Conservation (phyloP, 2,113 vertebrate genomes). For the Aphelocoma coerulescens region DNA sequence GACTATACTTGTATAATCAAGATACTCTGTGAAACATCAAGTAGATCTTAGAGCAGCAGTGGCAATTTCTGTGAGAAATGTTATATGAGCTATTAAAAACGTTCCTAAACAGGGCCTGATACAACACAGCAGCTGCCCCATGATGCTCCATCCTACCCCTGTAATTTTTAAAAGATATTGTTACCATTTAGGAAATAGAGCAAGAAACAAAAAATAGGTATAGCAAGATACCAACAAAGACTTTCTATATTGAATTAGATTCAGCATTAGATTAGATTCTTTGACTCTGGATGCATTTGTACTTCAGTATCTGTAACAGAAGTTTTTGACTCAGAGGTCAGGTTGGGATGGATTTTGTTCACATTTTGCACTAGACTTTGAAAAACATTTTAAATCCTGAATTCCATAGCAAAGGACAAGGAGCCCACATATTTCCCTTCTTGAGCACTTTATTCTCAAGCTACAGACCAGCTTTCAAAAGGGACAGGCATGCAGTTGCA, state of each 20-base stretch:
- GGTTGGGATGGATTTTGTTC: neutral
- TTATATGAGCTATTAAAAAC: neutral
- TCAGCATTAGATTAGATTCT: neutral
- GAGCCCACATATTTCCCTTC: neutral
- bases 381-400: neutral
- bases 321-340: neutral
- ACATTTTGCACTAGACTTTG: neutral
- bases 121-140: neutral
- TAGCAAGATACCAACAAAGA: neutral
- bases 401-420: neutral
- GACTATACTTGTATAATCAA: conserved; percentile 15
- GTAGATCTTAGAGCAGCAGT: neutral
- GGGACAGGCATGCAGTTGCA: neutral
- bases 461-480: neutral
- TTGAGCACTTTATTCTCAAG: neutral
- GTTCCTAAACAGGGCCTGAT: neutral
- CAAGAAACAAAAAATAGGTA: neutral
- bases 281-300: neutral
- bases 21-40: neutral
- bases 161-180: neutral
- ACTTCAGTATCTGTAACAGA: neutral
- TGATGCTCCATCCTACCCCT: neutral
- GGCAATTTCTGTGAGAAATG: neutral
- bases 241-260: neutral
- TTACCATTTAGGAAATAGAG: neutral